Evolutionary conservation across 2,888 invertebrate genomes (phyloP).

Genomic region (Prosopocoilus inquinatus): DNA sequence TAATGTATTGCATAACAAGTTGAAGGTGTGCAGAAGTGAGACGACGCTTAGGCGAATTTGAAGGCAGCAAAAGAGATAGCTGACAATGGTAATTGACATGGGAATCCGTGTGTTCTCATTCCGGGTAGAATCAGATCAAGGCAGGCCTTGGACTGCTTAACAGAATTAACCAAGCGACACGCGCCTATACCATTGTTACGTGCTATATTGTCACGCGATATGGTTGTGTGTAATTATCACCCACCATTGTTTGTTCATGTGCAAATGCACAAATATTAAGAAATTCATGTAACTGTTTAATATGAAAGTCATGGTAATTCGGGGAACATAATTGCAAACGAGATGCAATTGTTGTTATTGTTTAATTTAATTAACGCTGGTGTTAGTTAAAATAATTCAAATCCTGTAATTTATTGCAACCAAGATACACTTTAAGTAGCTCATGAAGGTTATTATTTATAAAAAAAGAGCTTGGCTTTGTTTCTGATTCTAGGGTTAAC

Average conservation of each 20-base stretch:
- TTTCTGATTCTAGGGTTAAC: no score
- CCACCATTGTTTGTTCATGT: constrained; percentile 31
- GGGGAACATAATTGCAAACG: no score
- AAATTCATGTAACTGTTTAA: constrained; percentile 3
- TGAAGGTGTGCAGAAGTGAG: constrained; percentile 29
- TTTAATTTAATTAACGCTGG: no score
- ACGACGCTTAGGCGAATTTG: constrained; percentile 2
- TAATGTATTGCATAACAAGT: constrained; percentile 31
- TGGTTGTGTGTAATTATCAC: constrained; percentile 37
- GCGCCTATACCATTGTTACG: constrained; percentile 35
- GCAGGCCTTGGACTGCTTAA: constrained; percentile 42
- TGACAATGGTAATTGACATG: constrained; percentile 42
- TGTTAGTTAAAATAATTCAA: no score
- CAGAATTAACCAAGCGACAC: constrained; percentile 39
- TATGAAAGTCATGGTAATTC: neutral
- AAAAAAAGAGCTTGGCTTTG: no score
- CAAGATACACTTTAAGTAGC: no score
- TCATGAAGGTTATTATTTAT: no score
- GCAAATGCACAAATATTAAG: constrained; percentile 13
- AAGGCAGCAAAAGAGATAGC: constrained; percentile 6
- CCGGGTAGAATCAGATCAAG: constrained; percentile 42
- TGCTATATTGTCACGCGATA: constrained; percentile 34
- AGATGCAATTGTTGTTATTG: no score
- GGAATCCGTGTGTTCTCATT: constrained; percentile 45
- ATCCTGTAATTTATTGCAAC: no score